Conservation (phyloP, 2,888 invertebrate genomes). For the Conops quadrifasciatus region DNA sequence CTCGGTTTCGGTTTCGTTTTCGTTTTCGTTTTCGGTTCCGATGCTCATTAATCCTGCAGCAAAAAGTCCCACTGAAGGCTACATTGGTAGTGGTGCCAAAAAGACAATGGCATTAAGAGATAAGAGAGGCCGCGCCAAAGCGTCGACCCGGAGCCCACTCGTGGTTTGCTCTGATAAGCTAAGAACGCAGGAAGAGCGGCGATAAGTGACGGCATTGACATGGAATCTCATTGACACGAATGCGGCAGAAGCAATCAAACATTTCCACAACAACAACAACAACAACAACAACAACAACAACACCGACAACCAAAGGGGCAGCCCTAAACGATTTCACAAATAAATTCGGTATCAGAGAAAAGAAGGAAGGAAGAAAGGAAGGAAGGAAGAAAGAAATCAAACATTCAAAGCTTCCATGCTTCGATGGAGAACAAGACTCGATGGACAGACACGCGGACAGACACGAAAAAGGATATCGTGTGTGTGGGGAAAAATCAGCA, state of each 20-base stretch:
- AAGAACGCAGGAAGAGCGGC: conserved; percentile 22
- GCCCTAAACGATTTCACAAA: neutral
- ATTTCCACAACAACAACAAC: conserved; percentile 54
- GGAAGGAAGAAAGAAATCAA: conserved; percentile 17
- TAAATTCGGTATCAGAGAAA: neutral
- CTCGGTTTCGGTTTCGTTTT: too few relatives aligned
- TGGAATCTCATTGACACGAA: conserved; percentile 31
- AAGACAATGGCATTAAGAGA: neutral
- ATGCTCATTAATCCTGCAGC: conserved; percentile 58
- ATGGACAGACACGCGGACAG: neutral
- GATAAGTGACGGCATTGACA: conserved; percentile 26
- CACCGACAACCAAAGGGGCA: neutral
- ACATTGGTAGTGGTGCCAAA: conserved; percentile 11
- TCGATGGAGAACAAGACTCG: neutral
- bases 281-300: neutral
- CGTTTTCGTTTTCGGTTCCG: too few relatives aligned
- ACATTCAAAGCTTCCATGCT: neutral
- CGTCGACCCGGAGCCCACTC: neutral
- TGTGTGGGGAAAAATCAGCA: conserved; percentile 7
- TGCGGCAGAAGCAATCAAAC: conserved; percentile 50
- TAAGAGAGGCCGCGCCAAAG: neutral
- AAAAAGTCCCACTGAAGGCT: conserved; percentile 19
- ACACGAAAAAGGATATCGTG: neutral
- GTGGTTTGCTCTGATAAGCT: conserved; percentile 31
- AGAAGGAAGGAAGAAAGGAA: conserved; percentile 19